Conservation (phyloP, 2,888 invertebrate species). For the Athetis lepigone region DNA sequence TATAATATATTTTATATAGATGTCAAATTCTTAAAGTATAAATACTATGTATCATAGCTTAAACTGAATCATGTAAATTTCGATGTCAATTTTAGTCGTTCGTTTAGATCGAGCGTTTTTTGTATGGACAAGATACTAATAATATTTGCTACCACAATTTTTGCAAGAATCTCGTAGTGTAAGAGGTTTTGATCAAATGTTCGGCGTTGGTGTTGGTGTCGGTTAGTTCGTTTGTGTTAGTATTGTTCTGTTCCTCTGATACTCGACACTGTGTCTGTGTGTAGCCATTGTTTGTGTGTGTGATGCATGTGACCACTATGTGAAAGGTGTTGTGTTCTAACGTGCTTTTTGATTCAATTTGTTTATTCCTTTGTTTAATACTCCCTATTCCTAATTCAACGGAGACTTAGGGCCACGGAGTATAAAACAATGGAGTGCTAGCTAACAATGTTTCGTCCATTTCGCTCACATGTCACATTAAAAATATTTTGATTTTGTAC, state of each 20-base stretch:
- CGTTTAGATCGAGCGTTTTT: conserved; percentile 79
- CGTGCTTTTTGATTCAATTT: not conserved
- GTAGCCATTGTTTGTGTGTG: conserved; percentile 44
- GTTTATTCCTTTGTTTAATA: not conserved
- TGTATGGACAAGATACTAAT: conserved; percentile 76
- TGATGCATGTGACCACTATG: conserved; percentile 16
- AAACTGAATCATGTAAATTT: conserved; percentile 86
- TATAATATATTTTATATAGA: conserved; percentile 87
- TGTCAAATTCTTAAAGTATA: conserved; percentile 84
- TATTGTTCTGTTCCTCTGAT: conserved; percentile 57
- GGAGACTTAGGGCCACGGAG: not conserved
- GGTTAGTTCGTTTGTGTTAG: conserved; percentile 71
- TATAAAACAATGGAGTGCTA: conserved; percentile 3
- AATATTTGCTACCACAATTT: conserved; percentile 86
- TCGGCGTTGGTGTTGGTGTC: conserved; percentile 72
- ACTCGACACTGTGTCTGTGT: conserved; percentile 56
- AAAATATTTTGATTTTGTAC: too few relatives aligned
- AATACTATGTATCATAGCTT: conserved; percentile 87
- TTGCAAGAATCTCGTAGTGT: conserved; percentile 82
- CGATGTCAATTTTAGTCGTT: conserved; percentile 89
- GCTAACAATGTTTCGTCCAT: not conserved
- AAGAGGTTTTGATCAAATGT: conserved; percentile 83
- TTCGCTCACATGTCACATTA: too few relatives aligned
- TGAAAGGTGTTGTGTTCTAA: not conserved
- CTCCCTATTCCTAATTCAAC: too few relatives aligned